phyloP scores from a whole-genome alignment of 2,888 invertebrate species.

The Labia minor region DNA sequence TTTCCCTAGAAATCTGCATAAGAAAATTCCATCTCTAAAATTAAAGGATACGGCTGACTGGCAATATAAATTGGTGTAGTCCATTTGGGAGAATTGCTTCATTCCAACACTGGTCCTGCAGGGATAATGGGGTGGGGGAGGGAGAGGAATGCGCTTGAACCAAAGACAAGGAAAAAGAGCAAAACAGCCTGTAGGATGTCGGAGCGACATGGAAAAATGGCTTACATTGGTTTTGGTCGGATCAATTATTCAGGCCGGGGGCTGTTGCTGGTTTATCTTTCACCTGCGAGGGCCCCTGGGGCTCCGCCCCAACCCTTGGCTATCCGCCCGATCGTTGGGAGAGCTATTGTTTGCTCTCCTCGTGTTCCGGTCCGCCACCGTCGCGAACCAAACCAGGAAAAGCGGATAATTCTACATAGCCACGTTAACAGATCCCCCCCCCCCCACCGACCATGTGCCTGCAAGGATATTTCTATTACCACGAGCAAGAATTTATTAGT shows the following conservation, averaged over 20 bases:
- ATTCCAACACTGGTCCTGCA: background rate
- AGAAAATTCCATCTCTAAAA: background rate
- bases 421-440: background rate
- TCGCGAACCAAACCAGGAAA: background rate
- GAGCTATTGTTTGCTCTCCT: conserved; percentile 3
- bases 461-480: background rate
- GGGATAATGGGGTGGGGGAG: background rate
- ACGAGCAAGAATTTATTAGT: background rate
- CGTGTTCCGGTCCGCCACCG: conserved; percentile 1
- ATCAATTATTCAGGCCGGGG: background rate
- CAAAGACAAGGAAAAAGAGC: background rate
- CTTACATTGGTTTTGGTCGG: conserved; percentile 13
- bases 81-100: background rate
- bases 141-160: background rate
- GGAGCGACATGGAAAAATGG: conserved; percentile 13
- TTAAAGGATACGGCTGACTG: background rate
- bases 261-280: conserved; percentile 4
- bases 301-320: background rate
- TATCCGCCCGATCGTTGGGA: background rate
- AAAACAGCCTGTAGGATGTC: conserved; percentile 7
- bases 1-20: background rate
- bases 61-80: background rate
- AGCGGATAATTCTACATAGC: background rate
- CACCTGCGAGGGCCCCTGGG: conserved; percentile 13
- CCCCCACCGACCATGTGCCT: background rate